Percentiles rank a stretch among this genome's conserved stretches.
These are phyloP conservation scores for Anser brachyrhynchus DNA, from an alignment of 2,113 vertebrate species.

Conservation along the genomic window DNA sequence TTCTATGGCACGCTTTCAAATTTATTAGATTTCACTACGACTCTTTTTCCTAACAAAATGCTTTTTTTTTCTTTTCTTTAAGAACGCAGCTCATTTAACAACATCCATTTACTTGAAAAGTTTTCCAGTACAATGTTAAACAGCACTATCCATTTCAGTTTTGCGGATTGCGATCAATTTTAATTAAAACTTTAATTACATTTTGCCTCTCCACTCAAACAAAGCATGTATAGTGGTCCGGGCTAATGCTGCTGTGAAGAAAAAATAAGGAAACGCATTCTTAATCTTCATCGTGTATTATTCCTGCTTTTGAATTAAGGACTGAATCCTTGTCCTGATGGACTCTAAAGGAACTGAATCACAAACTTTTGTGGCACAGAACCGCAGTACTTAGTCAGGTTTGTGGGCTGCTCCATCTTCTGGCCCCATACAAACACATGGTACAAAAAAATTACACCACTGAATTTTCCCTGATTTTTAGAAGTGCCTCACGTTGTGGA, in stretches of 20 bases:
- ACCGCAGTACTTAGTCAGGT: neutral
- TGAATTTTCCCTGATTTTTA: neutral
- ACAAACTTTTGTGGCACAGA: neutral
- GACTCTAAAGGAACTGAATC: neutral
- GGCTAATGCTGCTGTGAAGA: neutral
- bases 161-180: neutral
- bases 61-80: neutral
- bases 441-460: neutral
- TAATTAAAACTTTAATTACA: conserved; percentile 62
- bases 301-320: conserved; percentile 6
- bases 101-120: neutral
- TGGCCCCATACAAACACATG: neutral
- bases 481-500: neutral
- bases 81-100: neutral
- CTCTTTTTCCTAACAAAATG: neutral
- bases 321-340: neutral
- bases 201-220: conserved; percentile 38
- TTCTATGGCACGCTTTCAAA: neutral
- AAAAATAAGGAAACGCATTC: neutral
- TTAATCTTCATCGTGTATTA: neutral
- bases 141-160: neutral
- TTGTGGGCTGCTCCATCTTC: neutral
- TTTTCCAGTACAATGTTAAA: neutral
- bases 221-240: neutral
- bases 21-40: neutral